Conservation (phyloP, 2,113 vertebrate species). For the Ammodytes marinus region DNA sequence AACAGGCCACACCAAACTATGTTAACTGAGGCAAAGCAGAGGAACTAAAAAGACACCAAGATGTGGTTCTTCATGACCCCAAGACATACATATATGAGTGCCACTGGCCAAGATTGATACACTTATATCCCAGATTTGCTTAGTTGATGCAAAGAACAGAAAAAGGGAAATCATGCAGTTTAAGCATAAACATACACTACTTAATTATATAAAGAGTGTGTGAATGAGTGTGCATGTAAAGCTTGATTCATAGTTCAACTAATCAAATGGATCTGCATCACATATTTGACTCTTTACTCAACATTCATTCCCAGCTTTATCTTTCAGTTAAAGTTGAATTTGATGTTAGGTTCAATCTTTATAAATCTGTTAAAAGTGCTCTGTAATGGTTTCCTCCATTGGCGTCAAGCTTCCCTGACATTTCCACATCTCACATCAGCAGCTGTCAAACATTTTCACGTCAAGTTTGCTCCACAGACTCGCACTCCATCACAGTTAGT, state of each 20-base stretch:
- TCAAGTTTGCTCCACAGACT: slow-evolving; percentile 43
- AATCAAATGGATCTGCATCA: too few relatives aligned
- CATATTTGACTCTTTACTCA: not conserved
- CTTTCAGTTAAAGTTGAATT: slow-evolving; percentile 17
- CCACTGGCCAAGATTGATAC: not conserved
- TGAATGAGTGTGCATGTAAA: too few relatives aligned
- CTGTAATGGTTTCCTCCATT: slow-evolving; percentile 28
- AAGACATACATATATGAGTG: not conserved
- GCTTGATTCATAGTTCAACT: too few relatives aligned
- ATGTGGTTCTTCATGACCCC: not conserved
- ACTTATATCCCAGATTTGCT: not conserved
- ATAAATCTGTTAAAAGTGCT: slow-evolving; percentile 3
- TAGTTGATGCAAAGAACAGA: not conserved
- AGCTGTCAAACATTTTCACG: slow-evolving; percentile 39
- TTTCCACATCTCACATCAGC: slow-evolving; percentile 52
- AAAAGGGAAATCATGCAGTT: not conserved
- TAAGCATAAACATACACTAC: not conserved
- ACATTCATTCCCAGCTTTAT: slow-evolving; percentile 1
- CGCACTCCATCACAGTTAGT: slow-evolving; percentile 42
- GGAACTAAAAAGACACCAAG: slow-evolving; percentile 13
- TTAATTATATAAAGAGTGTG: not conserved
- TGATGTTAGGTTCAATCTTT: slow-evolving; percentile 4
- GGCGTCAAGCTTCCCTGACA: slow-evolving; percentile 46
- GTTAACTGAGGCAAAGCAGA: slow-evolving; percentile 7
- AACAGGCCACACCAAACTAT: slow-evolving; percentile 39